Base-by-base conservation (phyloP, 2,113 vertebrate species). In the Scomber japonicus region DNA sequence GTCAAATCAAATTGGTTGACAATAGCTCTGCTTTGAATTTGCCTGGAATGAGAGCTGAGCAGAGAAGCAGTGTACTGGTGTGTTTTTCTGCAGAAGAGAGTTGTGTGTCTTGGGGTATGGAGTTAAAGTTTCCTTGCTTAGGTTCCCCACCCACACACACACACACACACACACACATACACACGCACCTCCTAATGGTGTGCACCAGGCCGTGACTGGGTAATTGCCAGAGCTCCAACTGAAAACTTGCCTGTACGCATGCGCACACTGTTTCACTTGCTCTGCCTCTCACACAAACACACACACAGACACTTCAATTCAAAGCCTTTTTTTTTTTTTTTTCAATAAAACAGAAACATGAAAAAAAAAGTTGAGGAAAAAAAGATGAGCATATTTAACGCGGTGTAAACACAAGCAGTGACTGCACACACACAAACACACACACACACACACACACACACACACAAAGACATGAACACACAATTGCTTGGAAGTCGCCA, bases 351-450 rank as follows among this genome's bases (percentile, higher is more conserved):
- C 21, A 80, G 35, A 71, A 75, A 70, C 51, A 50, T 35, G 44
- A 81, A 81, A 13, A 61, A 73, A 70, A 40, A 40, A 40, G 21
- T 13, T 11, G 30, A 70, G 31, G 46, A 75, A 78, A 80, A 67
- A 65, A 75, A 79, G 78, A 83, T 78, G 78, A 80, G 74, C 24
- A 79, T 56, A 83, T 78, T 86, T 71, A 85, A 86, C 50, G 27
- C 59, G 71, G 73, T 76, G 77, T 89, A 88, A 86, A 89, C 67
- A 86, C 75, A 83, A 85, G 56, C 73, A 76, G 71, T 60, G 51
- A 82, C 59, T 81, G 9, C 6, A 35, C 5, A 35, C 5, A 35
- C 4, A 35, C 31, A 5, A 3, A 57, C 50, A 19, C 64, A 61
- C 72, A 61, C 54, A 59, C 60, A 46, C 66, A 80, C 60, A 72